phyloP scores from a whole-genome alignment of 2,888 invertebrate species.

The Flabesymbios commensalis region DNA sequence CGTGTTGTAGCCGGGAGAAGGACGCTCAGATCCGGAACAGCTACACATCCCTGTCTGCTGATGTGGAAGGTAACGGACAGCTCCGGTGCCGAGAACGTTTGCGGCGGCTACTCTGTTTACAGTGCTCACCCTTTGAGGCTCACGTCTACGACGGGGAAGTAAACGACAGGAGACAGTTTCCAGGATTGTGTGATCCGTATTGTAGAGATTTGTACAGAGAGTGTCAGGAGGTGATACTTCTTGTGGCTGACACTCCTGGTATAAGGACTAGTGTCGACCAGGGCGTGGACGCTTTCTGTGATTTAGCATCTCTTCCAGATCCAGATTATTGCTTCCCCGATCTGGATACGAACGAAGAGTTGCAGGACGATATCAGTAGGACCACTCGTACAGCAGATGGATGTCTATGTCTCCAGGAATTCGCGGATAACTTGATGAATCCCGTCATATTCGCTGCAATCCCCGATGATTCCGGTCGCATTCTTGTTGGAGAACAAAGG shows the following conservation, averaged over 20 bases:
- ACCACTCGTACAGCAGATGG: conserved; percentile 39
- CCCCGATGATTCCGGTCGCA: conserved; percentile 46
- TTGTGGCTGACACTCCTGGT: conserved; percentile 31
- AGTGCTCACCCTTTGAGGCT: conserved; percentile 56
- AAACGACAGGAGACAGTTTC: conserved; percentile 37
- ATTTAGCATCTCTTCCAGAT: conserved; percentile 37
- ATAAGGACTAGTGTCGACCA: no score
- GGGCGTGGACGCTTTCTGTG: conserved; percentile 39
- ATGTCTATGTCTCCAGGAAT: conserved; percentile 50
- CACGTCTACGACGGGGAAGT: conserved; percentile 53
- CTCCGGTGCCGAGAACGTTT: conserved; percentile 38
- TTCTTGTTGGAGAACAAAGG: conserved; percentile 53
- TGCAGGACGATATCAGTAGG: conserved; percentile 38
- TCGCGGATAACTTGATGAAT: conserved; percentile 21
- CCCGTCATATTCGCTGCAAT: conserved; percentile 27
- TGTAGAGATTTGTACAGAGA: conserved; percentile 41
- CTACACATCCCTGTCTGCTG: conserved; percentile 32
- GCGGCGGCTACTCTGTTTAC: conserved; percentile 47
- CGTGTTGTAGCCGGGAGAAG: conserved; percentile 47
- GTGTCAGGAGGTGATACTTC: conserved; percentile 40
- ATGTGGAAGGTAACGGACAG: background rate
- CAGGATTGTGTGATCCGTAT: conserved; percentile 47
- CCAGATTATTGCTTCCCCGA: conserved; percentile 53
- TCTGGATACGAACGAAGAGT: conserved; percentile 38
- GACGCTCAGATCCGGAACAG: conserved; percentile 35